Evolutionary conservation across 1,140 invertebrate genomes (phyloP).

Genomic region (Lasioglossum baleicum): DNA sequence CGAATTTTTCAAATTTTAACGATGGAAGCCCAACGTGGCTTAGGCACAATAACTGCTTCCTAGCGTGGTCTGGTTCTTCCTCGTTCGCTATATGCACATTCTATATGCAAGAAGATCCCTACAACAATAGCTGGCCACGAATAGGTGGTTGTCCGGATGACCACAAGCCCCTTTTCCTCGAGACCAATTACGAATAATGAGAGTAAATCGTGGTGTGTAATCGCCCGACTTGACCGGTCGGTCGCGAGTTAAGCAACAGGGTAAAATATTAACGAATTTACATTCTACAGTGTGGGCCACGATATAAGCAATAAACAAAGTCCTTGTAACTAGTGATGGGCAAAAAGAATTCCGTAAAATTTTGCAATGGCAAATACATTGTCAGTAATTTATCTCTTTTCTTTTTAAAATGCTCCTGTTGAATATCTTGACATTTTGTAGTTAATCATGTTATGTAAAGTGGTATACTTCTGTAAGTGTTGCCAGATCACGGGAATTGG

Average conservation of each 20-base stretch:
- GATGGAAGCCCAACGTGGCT: conserved; percentile 8
- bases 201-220: conserved; percentile 53
- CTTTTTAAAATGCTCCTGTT: too few relatives aligned
- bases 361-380: too few relatives aligned
- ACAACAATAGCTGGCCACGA: conserved; percentile 33
- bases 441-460: too few relatives aligned
- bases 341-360: too few relatives aligned
- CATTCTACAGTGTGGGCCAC: too few relatives aligned
- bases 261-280: too few relatives aligned
- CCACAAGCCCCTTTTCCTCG: not conserved
- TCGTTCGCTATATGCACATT: not conserved
- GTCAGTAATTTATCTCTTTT: too few relatives aligned
- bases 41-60: conserved; percentile 20
- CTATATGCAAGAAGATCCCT: conserved; percentile 15
- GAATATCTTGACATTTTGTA: too few relatives aligned
- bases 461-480: too few relatives aligned
- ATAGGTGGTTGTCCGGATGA: conserved; percentile 5
- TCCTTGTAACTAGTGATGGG: too few relatives aligned
- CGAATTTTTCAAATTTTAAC: conserved; percentile 45
- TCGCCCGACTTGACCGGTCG: conserved; percentile 24
- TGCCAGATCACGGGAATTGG: too few relatives aligned
- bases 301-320: too few relatives aligned
- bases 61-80: conserved; percentile 10
- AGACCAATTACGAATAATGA: conserved; percentile 62
- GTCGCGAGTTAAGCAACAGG: not conserved